phyloP scores from a whole-genome alignment of 37 sponge, comb jelly and placozoan genomes.

The Tethya wilhelma region DNA sequence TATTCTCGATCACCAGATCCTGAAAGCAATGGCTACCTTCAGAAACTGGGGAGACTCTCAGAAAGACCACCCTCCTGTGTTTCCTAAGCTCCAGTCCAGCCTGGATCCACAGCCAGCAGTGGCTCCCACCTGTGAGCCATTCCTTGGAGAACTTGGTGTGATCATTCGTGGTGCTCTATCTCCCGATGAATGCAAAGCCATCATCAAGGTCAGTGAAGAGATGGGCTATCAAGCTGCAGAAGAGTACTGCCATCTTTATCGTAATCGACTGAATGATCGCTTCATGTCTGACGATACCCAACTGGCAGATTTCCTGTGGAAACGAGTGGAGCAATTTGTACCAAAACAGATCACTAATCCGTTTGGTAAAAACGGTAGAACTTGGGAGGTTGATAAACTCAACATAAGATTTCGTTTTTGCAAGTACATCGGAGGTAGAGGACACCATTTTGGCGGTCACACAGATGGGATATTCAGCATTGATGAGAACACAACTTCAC shows the following conservation, averaged over 20 bases:
- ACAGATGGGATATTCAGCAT: constrained; percentile 64
- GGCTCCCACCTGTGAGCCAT: constrained; percentile 8
- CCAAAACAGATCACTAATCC: constrained; percentile 20
- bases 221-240: constrained; percentile 70
- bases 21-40: background rate
- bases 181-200: constrained; percentile 62
- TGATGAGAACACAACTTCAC: constrained; percentile 29
- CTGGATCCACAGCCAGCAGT: background rate
- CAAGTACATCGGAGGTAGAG: constrained; percentile 68
- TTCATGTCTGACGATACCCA: constrained; percentile 77
- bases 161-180: constrained; percentile 43
- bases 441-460: constrained; percentile 79
- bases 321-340: constrained; percentile 56
- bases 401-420: constrained; percentile 82
- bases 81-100: constrained; percentile 6
- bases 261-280: constrained; percentile 70
- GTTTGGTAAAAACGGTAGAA: background rate
- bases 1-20: no score
- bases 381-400: constrained; percentile 60
- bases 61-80: constrained; percentile 37
- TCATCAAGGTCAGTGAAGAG: constrained; percentile 62
- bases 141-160: constrained; percentile 59
- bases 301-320: constrained; percentile 76
- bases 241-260: constrained; percentile 71
- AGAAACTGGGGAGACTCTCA: constrained; percentile 3